Evolutionary conservation across 2,888 invertebrate species (phyloP), one percentile per base, ranked within the genome.

Genomic region (Kuschelorhynchus macadamiae): DNA sequence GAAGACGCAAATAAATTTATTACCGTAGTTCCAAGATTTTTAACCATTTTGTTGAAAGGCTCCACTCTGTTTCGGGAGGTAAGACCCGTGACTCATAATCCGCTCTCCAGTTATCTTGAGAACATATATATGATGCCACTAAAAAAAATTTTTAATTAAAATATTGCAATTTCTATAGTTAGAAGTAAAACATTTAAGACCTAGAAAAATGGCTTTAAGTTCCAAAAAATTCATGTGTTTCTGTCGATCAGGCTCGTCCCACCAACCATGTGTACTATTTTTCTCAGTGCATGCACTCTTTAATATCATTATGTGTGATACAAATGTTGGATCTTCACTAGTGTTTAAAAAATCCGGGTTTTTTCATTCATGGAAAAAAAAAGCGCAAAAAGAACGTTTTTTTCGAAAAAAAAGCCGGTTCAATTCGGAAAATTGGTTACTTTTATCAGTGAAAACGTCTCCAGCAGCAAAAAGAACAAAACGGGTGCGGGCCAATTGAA

Each of bases 161-260:
- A 44, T 17, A 18, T 44, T 44, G 4, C 3, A 44, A 5, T 14
- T 16, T 17, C 16, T 17, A 44, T 18, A 44, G 5, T 14, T 44
- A 16, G 11, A 9, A 44, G 50, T 25, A 50, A 50, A 50, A n/a
- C 30, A 21, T 32, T 50, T 21, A 5, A 50, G 3, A n/a, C 50
- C 50, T 3, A 25, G 4, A 50, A 30, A 50, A 25, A 50, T 25
- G 7, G 50, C 50, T 16, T 25, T 25, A 12, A 50, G 16, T 25
- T 50, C 50, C 32, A 50, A 16, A 4, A 9, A 50, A 50, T 21
- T 21, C 25, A 25, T 21, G 25, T 50, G 50, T 9, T 30, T n/a
- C 11, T 20, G 8, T 50, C 18, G n/a, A n/a, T 25, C 50, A 2
- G n/a, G n/a, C 11, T 8, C 30, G n/a, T 20, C 12, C 50, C 50